phyloP scores from a whole-genome alignment of 2,113 vertebrate genomes.

The Beaufortia kweichowensis region DNA sequence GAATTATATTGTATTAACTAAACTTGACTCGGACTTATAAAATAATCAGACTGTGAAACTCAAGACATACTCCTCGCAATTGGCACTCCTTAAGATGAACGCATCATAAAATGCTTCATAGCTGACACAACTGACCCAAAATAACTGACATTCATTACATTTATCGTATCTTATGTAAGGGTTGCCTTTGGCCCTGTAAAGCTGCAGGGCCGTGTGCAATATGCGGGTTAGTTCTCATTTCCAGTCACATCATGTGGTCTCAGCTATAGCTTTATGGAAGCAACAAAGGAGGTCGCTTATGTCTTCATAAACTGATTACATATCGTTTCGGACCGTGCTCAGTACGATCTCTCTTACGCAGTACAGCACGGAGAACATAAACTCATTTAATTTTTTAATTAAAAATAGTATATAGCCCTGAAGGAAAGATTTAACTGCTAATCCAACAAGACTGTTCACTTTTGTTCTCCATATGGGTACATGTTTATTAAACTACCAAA shows the following conservation, averaged over 20 bases:
- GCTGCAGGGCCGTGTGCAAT: slow-evolving; percentile 16
- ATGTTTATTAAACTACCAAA: neutral
- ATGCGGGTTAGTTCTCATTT: neutral
- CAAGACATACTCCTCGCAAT: slow-evolving; percentile 4
- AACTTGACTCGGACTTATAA: neutral
- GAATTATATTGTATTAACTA: too few relatives aligned
- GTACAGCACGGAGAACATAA: neutral
- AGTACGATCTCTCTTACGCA: neutral
- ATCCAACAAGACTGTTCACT: neutral
- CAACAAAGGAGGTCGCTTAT: neutral
- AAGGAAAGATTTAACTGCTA: neutral
- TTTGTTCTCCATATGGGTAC: neutral
- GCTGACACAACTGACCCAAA: slow-evolving; percentile 31
- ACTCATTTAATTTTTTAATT: neutral
- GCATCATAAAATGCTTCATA: slow-evolving; percentile 32
- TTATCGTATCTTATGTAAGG: slow-evolving; percentile 36
- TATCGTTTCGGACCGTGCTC: neutral
- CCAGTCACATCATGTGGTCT: neutral
- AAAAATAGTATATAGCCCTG: neutral
- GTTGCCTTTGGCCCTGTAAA: slow-evolving; percentile 19
- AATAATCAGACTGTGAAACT: slow-evolving; percentile 11
- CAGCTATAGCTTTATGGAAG: neutral
- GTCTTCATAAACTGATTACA: neutral
- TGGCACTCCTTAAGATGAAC: slow-evolving; percentile 33
- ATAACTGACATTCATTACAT: slow-evolving; percentile 16